Base-by-base conservation (phyloP, 2,113 vertebrate genomes). In the Megaptera novaeangliae region DNA sequence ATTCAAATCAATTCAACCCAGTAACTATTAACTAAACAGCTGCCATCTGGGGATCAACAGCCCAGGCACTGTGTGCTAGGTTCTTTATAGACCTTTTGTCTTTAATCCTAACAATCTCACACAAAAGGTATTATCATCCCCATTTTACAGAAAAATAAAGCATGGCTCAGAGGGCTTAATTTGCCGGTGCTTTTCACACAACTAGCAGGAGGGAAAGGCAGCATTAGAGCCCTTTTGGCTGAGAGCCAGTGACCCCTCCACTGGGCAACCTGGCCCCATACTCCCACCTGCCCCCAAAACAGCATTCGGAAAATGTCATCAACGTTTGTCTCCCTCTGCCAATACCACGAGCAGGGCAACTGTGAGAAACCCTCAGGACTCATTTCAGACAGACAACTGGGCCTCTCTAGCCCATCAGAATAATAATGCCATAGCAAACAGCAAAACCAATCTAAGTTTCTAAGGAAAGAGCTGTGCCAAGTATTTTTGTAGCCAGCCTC, bases 391-490 rank as follows among this genome's bases (percentile, higher is more conserved):
- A 87, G 21, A 66, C 17, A 88, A 44, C 52, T 57, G 27, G 29
- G 41, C 59, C 41, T 91, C 27, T 80, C 49, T 8, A 64, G 55
- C 8, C 87, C 69, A 81, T 84, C 39, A 92, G 71, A 55, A 87
- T 75, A 75, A 89, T 34, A 93, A 55, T 39, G 80, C 6, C 7
- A 4, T 4, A 15, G 55, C 78, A 77, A 87, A 92, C 20, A 57
- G 63, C 5, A 93, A 74, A 69, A 57, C 36, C 31, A 63, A 68
- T 39, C 84, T 13, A 92, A 61, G 69, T 88, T 86, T 89, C 80
- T 41, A 96, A 92, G 44, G 29, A 93, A 97, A 88, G 44, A 92
- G 2, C n/a, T 71, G 31, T 84, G 59, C 87, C 94, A 92, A 61
- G 59, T 55, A 81, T 29, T 91, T 74, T 11, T 29, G 36, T n/a